These are phyloP conservation scores for Forbesichthys papilliferus DNA, from an alignment of 2,113 vertebrate species.

Conservation along the genomic window DNA sequence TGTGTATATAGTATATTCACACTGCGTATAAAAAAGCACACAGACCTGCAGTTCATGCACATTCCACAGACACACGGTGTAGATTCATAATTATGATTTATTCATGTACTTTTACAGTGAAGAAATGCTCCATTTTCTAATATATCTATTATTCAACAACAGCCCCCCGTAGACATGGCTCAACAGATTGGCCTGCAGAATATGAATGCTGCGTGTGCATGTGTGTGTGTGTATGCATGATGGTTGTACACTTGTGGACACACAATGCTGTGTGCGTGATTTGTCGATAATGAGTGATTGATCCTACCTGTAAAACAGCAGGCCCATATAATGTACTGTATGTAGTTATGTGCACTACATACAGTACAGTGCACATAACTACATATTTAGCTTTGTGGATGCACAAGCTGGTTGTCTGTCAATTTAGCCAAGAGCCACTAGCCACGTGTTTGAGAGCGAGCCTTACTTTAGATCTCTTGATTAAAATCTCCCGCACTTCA, in stretches of 20 bases:
- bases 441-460: too few species aligned
- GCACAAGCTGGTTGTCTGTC: too few species aligned
- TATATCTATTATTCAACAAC: slow-evolving; percentile 75
- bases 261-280: not conserved
- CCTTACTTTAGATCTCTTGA: too few species aligned
- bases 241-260: too few species aligned
- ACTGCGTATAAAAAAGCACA: not conserved
- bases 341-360: too few species aligned
- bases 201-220: slow-evolving; percentile 60
- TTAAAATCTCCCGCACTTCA: too few species aligned
- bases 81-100: slow-evolving; percentile 61
- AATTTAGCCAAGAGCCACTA: too few species aligned
- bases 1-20: not conserved
- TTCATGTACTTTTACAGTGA: slow-evolving; percentile 68
- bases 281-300: too few species aligned
- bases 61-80: slow-evolving; percentile 30
- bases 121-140: slow-evolving; percentile 71
- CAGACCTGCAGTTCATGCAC: not conserved
- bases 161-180: slow-evolving; percentile 62
- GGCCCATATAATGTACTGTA: too few species aligned
- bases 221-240: not conserved
- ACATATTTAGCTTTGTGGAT: too few species aligned
- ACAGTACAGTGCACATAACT: too few species aligned
- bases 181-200: slow-evolving; percentile 72
- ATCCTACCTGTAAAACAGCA: too few species aligned